A percentile compares a stretch with the other conserved stretches of the same genome.
Evolutionary conservation across 2,888 invertebrate species (phyloP).

Genomic region (Tachina fera): DNA sequence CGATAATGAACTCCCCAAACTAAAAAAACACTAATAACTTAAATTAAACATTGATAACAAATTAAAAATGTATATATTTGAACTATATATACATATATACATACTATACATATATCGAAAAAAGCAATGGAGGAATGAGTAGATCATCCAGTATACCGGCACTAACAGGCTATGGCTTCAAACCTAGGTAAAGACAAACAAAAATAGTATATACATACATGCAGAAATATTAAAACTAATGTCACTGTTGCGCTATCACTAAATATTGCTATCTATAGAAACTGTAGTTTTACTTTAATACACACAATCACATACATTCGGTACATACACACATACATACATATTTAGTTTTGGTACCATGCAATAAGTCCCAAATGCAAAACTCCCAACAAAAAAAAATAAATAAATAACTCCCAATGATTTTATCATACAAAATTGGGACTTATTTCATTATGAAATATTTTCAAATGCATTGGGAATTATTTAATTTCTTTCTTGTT

Average conservation of each 20-base stretch:
- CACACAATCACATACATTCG: not conserved
- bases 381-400: too few relatives aligned
- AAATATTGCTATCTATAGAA: slow-evolving; percentile 4
- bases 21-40: slow-evolving; percentile 51
- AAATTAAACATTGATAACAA: slow-evolving; percentile 63
- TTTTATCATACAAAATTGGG: too few relatives aligned
- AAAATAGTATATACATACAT: not conserved
- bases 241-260: not conserved
- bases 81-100: too few relatives aligned
- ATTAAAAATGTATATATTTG: slow-evolving; percentile 17
- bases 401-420: too few relatives aligned
- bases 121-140: slow-evolving; percentile 89
- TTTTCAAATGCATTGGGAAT: too few relatives aligned
- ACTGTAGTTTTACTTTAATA: not conserved
- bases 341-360: too few relatives aligned
- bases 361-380: too few relatives aligned
- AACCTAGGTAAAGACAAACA: slow-evolving; percentile 80
- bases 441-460: too few relatives aligned
- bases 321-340: too few relatives aligned
- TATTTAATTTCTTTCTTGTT: too few relatives aligned
- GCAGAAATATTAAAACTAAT: slow-evolving; percentile 7
- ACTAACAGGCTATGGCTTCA: slow-evolving; percentile 84
- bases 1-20: slow-evolving; percentile 65
- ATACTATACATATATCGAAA: slow-evolving; percentile 57
- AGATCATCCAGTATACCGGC: slow-evolving; percentile 96